Evolutionary conservation across 2,888 invertebrate species (phyloP).

Genomic region (Agrenia bidenticulata): DNA sequence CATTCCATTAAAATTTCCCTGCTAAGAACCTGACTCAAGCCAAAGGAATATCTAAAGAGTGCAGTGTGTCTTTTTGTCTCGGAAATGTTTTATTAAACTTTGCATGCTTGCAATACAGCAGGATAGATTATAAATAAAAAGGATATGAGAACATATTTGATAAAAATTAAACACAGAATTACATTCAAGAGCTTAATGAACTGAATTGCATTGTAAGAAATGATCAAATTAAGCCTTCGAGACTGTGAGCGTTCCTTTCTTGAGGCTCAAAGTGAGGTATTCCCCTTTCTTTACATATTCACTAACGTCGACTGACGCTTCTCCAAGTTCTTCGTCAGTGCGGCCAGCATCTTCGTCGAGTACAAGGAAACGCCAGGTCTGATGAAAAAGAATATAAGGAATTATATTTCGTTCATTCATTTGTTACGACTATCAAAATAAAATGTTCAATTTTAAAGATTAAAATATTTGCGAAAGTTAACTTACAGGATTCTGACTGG

Average conservation of each 20-base stretch:
- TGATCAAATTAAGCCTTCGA: constrained; percentile 29
- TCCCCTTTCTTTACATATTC: constrained; percentile 46
- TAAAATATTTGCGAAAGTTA: not conserved
- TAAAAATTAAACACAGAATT: no score
- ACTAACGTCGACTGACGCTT: constrained; percentile 46
- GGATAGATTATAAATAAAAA: no score
- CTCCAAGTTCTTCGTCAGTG: constrained; percentile 48
- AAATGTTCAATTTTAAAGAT: not conserved
- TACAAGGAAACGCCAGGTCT: constrained; percentile 50
- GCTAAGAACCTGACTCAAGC: no score
- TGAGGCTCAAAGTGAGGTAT: constrained; percentile 37
- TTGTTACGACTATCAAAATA: not conserved
- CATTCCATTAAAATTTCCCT: no score
- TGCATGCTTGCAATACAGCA: no score
- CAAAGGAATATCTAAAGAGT: no score
- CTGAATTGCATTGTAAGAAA: no score
- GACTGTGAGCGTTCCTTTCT: constrained; percentile 46
- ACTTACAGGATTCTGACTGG: constrained; percentile 44
- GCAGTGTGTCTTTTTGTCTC: no score
- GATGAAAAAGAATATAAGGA: not conserved
- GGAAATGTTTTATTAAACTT: no score
- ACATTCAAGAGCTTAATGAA: no score
- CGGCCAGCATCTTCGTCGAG: constrained; percentile 50
- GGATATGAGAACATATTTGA: no score
- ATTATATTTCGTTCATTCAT: not conserved